phyloP scores from a whole-genome alignment of 2,113 vertebrate genomes.

The Anarrhichthys ocellatus region DNA sequence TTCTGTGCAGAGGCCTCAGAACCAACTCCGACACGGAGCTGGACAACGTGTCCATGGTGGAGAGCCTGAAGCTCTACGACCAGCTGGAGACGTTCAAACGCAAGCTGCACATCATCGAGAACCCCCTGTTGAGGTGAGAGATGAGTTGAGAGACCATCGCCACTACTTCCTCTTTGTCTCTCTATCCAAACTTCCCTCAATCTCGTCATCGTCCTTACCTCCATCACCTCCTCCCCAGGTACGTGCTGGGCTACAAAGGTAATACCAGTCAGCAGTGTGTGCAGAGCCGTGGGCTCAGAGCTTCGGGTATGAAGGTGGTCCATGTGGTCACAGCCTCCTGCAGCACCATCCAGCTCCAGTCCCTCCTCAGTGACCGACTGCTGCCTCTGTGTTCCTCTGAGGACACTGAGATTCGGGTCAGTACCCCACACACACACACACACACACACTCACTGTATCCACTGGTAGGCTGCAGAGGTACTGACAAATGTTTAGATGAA shows the following conservation, averaged over 20 bases:
- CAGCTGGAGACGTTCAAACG: slow-evolving; percentile 90
- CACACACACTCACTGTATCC: not conserved
- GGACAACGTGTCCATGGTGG: slow-evolving; percentile 93
- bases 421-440: not conserved
- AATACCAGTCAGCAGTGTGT: slow-evolving; percentile 83
- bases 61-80: slow-evolving; percentile 91
- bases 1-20: slow-evolving; percentile 86
- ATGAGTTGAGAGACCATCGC: not conserved
- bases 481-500: not conserved
- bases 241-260: slow-evolving; percentile 92
- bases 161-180: slow-evolving; percentile 30
- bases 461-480: not conserved
- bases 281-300: slow-evolving; percentile 86
- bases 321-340: slow-evolving; percentile 89
- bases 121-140: slow-evolving; percentile 84
- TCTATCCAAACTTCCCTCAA: not conserved
- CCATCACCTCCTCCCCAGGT: slow-evolving; percentile 77
- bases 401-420: slow-evolving; percentile 89
- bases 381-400: slow-evolving; percentile 81
- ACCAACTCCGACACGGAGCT: slow-evolving; percentile 86
- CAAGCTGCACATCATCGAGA: slow-evolving; percentile 94
- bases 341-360: slow-evolving; percentile 82
- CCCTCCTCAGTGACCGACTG: slow-evolving; percentile 88
- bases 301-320: slow-evolving; percentile 80
- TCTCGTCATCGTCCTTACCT: not conserved